phyloP scores from a whole-genome alignment of 2,113 vertebrate species.

The Sinocyclocheilus anshuiensis region DNA sequence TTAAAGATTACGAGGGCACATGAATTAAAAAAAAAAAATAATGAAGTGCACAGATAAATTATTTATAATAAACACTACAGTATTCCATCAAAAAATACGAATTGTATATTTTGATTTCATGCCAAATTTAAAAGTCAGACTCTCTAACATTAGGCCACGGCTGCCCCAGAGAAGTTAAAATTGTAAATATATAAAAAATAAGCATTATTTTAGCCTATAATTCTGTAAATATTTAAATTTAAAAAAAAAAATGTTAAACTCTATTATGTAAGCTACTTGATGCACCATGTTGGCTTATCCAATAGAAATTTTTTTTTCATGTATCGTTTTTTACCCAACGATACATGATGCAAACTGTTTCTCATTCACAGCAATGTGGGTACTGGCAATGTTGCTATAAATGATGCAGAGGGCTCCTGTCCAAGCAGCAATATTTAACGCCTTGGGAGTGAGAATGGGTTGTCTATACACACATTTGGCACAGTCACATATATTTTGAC shows the following conservation, averaged over 20 bases:
- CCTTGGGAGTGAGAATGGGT: background rate
- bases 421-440: constrained; percentile 10
- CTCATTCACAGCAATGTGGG: background rate
- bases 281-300: background rate
- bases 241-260: too few relatives aligned
- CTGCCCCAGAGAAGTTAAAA: too few relatives aligned
- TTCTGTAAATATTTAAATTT: background rate
- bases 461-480: background rate
- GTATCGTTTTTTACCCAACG: background rate
- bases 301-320: too few relatives aligned
- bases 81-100: too few relatives aligned
- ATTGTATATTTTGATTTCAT: too few relatives aligned
- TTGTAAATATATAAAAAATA: background rate
- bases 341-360: background rate
- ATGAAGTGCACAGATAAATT: too few relatives aligned
- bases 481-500: background rate
- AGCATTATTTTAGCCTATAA: background rate
- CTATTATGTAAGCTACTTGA: background rate
- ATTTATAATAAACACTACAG: too few relatives aligned
- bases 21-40: too few relatives aligned
- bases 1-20: too few relatives aligned
- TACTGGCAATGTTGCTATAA: background rate
- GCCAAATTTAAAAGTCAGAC: too few relatives aligned
- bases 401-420: background rate
- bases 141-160: too few relatives aligned